Base-by-base conservation (phyloP, 2,888 invertebrate species). In the Tenthredo mesomela region DNA sequence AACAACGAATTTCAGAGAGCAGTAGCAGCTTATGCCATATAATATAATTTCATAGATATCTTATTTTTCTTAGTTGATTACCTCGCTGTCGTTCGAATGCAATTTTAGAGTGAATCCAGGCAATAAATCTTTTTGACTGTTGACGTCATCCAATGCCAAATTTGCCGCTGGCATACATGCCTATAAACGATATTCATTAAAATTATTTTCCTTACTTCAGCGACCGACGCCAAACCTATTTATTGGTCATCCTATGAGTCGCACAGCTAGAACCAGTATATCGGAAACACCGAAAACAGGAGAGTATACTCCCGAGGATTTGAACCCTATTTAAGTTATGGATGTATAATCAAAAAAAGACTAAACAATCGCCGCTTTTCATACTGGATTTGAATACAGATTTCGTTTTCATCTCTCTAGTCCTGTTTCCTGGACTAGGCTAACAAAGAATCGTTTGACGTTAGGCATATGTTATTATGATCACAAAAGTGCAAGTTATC, bases 111-210 rank as follows among this genome's bases (percentile, higher is more conserved):
- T 96, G 94, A 98, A 99, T 84, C 98, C 98, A 82, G 98, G 97
- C 91, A 99, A 95, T 89, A 99, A 95, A 94, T 98, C 97, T 86
- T 96, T 95, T 89, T 97, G 95, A 84, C 96, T 96, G 94, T 99
- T 99, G 89, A 99, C 98, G 94, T 99, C 99, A 90, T 98, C 97
- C 91, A 99, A 95, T 54, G 99, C 99, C 94, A 99, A 96, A 93
- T 97, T 96, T 85, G 99, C 99, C 71, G 99, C 99, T 58, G 99
- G 99, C 95, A 98, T 97, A 94, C 99, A 99, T 12, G 99, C 99
- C 95, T 95, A 50, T 85, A 86, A 85, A 40, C 21, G 25, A 80
- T 80, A 43, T 37, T 33, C n/a, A 50, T 50, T 54, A 18, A 5
- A 50, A 29, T 50, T 47, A 7, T 54, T 77, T 77, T 54, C 7